Conservation (phyloP, 2,797 vertebrate genomes). For the Chloroceryle amazona region DNA sequence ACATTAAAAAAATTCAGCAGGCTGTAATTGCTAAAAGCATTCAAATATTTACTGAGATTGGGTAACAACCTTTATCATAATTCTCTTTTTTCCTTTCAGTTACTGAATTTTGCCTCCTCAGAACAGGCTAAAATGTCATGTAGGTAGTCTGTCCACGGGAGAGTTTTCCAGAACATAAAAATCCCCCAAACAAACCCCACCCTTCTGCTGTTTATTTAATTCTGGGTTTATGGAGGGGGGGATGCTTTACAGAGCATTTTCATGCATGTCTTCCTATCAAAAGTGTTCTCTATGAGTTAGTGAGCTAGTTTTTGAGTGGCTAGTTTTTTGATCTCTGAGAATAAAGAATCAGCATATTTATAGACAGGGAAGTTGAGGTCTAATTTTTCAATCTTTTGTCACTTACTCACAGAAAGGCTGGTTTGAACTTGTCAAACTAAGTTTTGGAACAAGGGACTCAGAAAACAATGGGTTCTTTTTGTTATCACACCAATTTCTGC, state of each 20-base stretch:
- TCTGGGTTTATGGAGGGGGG: neutral
- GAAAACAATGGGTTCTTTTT: slow-evolving; percentile 11
- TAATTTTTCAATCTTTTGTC: neutral
- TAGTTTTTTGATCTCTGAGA: neutral
- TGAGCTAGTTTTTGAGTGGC: neutral
- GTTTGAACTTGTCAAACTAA: neutral
- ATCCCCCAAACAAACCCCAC: neutral
- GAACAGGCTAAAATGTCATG: neutral
- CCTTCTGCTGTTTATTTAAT: neutral
- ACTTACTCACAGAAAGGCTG: neutral
- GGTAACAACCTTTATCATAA: neutral
- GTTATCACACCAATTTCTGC: neutral
- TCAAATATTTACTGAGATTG: slow-evolving; percentile 8
- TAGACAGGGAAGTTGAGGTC: neutral
- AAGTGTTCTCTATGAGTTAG: neutral
- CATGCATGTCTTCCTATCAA: neutral
- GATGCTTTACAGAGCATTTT: neutral
- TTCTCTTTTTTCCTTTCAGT: neutral
- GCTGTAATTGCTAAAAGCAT: neutral
- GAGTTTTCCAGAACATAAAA: neutral
- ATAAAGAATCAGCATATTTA: neutral
- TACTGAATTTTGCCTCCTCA: neutral
- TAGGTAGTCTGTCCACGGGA: neutral
- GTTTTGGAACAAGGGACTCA: neutral
- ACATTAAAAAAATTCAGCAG: neutral